Base-by-base conservation (phyloP, 1,140 invertebrate genomes). In the Microplitis demolitor region DNA sequence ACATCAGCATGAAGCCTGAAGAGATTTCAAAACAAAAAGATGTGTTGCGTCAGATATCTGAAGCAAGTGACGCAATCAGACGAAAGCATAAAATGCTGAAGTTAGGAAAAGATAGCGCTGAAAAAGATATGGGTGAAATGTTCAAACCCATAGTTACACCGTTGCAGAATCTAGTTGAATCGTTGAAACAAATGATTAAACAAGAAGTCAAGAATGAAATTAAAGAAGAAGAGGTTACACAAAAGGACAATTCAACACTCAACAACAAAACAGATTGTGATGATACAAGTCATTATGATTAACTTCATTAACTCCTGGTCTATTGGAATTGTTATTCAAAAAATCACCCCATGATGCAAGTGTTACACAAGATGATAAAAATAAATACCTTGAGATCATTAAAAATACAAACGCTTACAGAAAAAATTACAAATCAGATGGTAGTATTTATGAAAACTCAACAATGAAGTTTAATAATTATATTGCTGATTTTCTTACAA, bases 41-140 rank as follows among this genome's bases (percentile, higher is more conserved):
- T 6, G 13, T 76, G 6, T 51, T 76, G 24, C 39, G 34, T 56
- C 61, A 76, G 56, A 70, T 78, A 64, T 62, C 71, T 50, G 62
- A 71, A 68, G 72, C 67, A 1, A 78, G 74, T 37, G 69, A 75
- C 45, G 71, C 69, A 31, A 77, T 77, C 11, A 62, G 72, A 5
- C 66, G 56, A 50, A 76, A 78, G 45, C 72, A 78, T 72, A 61
- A 39, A 61, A 66, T 72, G 9, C 53, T 77, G 4, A 75, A 72
- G 62, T 68, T 39, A 8, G 68, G 66, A 0, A 58, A 45, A 70
- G 54, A 75, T 16, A 39, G 4, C 9, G 8, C 60, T 4, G 66
- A 75, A 62, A 14, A 66, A 53, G 53, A 4, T 24, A 62, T 72
- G 45, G 70, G 66, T 16, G 56, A 66, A 56, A 31, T 56, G 8